Conservation (phyloP, 2,113 vertebrate genomes). For the Apteryx mantelli region DNA sequence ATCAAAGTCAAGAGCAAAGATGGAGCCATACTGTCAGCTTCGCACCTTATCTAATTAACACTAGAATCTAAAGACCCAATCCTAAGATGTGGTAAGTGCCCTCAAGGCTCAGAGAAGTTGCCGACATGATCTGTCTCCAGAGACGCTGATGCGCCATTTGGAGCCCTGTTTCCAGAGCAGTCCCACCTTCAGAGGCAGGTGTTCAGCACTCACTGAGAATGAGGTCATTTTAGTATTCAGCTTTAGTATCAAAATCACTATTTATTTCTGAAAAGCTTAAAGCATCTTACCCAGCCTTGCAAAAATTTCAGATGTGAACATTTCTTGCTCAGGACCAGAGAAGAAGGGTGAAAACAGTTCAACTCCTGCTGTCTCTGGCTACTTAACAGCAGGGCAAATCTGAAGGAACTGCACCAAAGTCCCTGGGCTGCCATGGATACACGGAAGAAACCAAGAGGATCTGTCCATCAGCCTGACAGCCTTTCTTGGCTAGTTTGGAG, state of each 20-base stretch:
- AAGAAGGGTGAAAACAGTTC: accelerated
- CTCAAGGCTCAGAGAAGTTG: not conserved
- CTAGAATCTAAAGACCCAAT: not conserved
- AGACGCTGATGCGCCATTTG: not conserved
- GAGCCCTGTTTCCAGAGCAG: not conserved
- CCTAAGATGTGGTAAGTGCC: not conserved
- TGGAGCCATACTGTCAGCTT: not conserved
- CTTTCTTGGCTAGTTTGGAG: not conserved
- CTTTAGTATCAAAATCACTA: not conserved
- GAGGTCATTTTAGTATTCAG: no score
- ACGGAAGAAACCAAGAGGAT: not conserved
- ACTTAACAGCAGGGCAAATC: not conserved
- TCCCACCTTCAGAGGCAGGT: not conserved
- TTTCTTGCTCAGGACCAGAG: not conserved
- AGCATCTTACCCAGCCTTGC: no score
- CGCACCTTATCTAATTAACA: not conserved
- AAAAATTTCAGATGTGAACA: not conserved
- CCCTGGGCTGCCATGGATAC: accelerated
- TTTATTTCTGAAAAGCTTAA: not conserved
- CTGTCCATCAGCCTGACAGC: not conserved
- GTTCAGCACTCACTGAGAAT: not conserved
- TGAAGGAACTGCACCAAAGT: not conserved
- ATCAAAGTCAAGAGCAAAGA: not conserved
- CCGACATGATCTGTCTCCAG: not conserved
- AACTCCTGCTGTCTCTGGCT: not conserved